Evolutionary conservation across 2,113 vertebrate genomes (phyloP).

Genomic region (Pterocles orientalis): DNA sequence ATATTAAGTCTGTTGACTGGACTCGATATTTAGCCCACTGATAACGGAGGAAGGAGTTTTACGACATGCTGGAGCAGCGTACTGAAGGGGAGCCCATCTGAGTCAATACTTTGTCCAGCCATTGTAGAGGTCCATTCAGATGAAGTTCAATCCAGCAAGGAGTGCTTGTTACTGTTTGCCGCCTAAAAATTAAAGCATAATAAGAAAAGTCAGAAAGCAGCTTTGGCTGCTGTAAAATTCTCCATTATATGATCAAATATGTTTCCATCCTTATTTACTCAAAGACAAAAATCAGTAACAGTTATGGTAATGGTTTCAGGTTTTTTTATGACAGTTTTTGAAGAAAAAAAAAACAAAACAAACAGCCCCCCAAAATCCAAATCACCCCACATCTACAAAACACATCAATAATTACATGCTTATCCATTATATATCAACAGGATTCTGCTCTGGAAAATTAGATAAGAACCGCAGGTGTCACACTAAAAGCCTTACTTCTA

Average conservation of each 20-base stretch:
- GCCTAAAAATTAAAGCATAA: slow-evolving; percentile 71
- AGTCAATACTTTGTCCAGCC: slow-evolving; percentile 99
- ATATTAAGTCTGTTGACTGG: slow-evolving; percentile 79
- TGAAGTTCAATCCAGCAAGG: slow-evolving; percentile 99
- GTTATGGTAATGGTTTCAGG: not conserved
- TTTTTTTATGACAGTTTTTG: not conserved
- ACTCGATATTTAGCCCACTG: slow-evolving; percentile 66
- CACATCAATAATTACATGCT: not conserved
- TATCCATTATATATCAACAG: not conserved
- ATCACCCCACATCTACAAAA: not conserved
- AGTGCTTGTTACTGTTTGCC: slow-evolving; percentile 98
- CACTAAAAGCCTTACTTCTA: not conserved
- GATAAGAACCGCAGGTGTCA: not conserved
- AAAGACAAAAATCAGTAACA: not conserved
- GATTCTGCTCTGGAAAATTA: not conserved
- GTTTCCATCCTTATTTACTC: not conserved
- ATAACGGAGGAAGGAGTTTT: slow-evolving; percentile 67
- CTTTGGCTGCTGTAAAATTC: not conserved
- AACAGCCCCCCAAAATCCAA: not conserved
- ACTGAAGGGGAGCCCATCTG: slow-evolving; percentile 99
- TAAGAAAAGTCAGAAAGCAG: not conserved
- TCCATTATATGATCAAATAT: not conserved
- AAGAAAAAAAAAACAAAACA: not conserved
- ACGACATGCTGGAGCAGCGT: slow-evolving; percentile 98
- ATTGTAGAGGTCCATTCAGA: slow-evolving; percentile 96